Base-by-base conservation (phyloP, 2,888 invertebrate species). In the Trichogramma dendrolimi region DNA sequence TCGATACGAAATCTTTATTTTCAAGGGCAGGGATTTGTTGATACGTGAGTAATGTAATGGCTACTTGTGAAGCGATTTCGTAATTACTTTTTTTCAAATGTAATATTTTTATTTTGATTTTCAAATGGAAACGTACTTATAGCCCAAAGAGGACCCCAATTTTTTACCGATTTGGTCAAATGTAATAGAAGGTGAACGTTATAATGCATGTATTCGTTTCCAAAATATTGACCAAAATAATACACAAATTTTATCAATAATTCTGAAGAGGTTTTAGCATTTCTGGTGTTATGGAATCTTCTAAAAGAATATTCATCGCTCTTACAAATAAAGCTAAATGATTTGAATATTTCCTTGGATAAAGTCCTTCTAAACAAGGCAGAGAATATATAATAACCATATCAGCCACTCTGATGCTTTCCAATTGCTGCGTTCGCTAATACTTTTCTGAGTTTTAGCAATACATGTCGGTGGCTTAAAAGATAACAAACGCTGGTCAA, bases 71-170 rank as follows among this genome's bases (percentile, higher is more conserved):
- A 14, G 14, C 14, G 14, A 14, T 14, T 14, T 14, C 14, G 14
- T n/a, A 54, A 43, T 52, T 52, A 52, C 51, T 11, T 52, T 52
- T 52, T 10, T 52, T 52, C 51, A 52, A 40, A 40, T 50, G 50
- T 4, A 52, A n/a, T 40, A 52, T n/a, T 52, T 11, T 52, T 52
- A 40, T 52, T 52, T 1, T 10, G n/a, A 5, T 52, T 52, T 40
- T 52, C 51, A n/a, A 52, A 52, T 40, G 51, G 40, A 40, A 52
- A 52, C n/a, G 51, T 52, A 52, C 41, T 52, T 6, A 40, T 41
- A 6, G 40, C n/a, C 51, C 51, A 52, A n/a, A 52, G 41, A 11
- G 51, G 51, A 11, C 51, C 51, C 51, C 51, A 52, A 27, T 52
- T 52, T 10, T 40, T 10, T n/a, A 52, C 51, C 5, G 40, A 40